Conservation (phyloP, 2,113 vertebrate species). For the Oxygymnocypris stewartii region DNA sequence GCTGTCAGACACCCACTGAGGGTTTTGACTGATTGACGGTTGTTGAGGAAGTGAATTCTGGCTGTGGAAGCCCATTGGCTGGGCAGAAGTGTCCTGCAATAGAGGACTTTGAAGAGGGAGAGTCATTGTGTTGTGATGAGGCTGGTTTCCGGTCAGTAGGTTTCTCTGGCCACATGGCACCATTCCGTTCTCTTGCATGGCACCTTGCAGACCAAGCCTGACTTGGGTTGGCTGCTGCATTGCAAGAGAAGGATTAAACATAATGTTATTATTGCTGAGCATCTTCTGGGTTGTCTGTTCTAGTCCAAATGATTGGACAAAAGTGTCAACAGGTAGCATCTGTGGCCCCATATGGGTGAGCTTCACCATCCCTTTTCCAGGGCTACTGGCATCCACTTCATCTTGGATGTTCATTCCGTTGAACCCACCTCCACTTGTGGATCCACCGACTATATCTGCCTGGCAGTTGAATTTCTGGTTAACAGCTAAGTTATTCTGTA, state of each 20-base stretch:
- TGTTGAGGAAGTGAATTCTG: slow-evolving; percentile 36
- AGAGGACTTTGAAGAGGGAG: slow-evolving; percentile 50
- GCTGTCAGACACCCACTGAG: slow-evolving; percentile 56
- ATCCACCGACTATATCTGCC: background rate
- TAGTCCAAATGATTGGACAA: slow-evolving; percentile 35
- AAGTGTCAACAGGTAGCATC: slow-evolving; percentile 30
- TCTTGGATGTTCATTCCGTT: slow-evolving; percentile 42
- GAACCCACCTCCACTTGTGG: slow-evolving; percentile 38
- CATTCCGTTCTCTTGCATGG: slow-evolving; percentile 17
- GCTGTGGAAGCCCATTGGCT: slow-evolving; percentile 42
- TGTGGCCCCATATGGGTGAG: slow-evolving; percentile 56
- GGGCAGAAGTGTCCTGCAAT: background rate
- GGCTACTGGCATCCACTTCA: background rate
- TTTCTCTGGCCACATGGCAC: slow-evolving; percentile 43
- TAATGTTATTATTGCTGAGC: background rate
- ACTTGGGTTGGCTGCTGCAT: slow-evolving; percentile 52
- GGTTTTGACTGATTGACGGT: slow-evolving; percentile 34
- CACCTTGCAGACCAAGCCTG: slow-evolving; percentile 38
- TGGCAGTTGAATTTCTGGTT: slow-evolving; percentile 34
- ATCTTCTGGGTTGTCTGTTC: slow-evolving; percentile 4
- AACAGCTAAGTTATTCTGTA: slow-evolving; percentile 54
- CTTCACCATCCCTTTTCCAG: slow-evolving; percentile 43
- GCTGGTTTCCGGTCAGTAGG: slow-evolving; percentile 41
- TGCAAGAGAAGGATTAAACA: slow-evolving; percentile 51
- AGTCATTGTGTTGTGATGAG: slow-evolving; percentile 35